Conservation (phyloP, 2,113 vertebrate species). For the Tricholaema leucomelas region DNA sequence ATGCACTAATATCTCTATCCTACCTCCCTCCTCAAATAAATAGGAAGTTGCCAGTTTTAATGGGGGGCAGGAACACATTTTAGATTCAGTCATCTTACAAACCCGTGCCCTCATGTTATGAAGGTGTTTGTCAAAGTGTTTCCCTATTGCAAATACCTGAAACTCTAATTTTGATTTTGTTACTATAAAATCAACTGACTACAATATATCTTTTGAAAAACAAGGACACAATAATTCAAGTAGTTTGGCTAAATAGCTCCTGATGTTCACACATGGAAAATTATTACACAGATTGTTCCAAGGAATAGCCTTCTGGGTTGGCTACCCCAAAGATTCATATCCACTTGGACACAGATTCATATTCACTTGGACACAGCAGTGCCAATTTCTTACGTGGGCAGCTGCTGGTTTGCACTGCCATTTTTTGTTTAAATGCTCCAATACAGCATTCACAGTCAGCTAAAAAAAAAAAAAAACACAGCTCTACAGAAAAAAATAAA, state of each 20-base stretch:
- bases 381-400: not conserved
- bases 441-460: not conserved
- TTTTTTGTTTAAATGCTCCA: not conserved
- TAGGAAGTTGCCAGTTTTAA: conserved; percentile 4
- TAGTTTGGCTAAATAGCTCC: not conserved
- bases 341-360: not conserved
- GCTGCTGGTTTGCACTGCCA: not conserved
- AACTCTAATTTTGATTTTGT: not conserved
- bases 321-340: not conserved
- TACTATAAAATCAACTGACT: not conserved
- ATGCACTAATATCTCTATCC: not conserved
- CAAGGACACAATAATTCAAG: not conserved
- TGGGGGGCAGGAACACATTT: not conserved
- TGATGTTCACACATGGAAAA: not conserved
- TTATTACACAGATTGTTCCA: not conserved
- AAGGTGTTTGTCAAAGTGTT: not conserved
- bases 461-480: not conserved
- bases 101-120: not conserved
- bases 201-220: not conserved
- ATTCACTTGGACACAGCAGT: not conserved
- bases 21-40: not conserved
- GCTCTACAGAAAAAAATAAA: not conserved
- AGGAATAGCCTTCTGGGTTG: not conserved
- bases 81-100: not conserved
- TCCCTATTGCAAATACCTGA: not conserved